Conservation (phyloP, 2,888 invertebrate species). For the Ramazzottius varieornatus region DNA sequence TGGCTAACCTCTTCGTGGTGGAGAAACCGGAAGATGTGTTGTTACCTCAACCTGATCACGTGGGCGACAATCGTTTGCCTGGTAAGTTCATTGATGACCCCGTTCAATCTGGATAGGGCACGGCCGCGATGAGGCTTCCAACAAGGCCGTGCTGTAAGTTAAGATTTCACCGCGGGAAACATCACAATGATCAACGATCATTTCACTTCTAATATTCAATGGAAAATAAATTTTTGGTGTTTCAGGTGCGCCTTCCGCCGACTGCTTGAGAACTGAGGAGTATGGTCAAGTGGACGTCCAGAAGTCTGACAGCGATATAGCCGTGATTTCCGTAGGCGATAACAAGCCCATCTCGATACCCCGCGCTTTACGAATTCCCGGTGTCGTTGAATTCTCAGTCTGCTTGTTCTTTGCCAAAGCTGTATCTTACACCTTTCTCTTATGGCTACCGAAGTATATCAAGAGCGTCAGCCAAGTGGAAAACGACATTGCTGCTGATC, state of each 20-base stretch:
- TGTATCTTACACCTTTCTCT: conserved; percentile 84
- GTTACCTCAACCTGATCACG: conserved; percentile 5
- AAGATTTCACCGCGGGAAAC: too few species aligned
- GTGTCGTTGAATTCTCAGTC: conserved; percentile 62
- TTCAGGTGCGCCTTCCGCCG: background rate
- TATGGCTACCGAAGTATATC: conserved; percentile 79
- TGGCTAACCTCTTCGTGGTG: conserved; percentile 4
- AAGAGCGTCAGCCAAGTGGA: conserved; percentile 38
- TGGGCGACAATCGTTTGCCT: background rate
- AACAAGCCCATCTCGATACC: conserved; percentile 6
- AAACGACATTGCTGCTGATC: conserved; percentile 19
- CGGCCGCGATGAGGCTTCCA: too few species aligned
- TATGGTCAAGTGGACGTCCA: background rate
- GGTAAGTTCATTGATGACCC: too few species aligned
- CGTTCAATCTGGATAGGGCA: too few species aligned
- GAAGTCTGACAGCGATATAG: background rate
- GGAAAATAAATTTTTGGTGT: too few species aligned
- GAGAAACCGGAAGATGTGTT: background rate
- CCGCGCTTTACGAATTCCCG: conserved; percentile 6
- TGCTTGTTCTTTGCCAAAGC: conserved; percentile 84
- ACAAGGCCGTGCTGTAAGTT: too few species aligned
- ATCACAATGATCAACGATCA: too few species aligned
- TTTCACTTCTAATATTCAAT: too few species aligned
- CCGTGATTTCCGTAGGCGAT: background rate
- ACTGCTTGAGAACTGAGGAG: background rate